phyloP scores from a whole-genome alignment of 1,140 invertebrate species.

The Pachypsylla venusta region DNA sequence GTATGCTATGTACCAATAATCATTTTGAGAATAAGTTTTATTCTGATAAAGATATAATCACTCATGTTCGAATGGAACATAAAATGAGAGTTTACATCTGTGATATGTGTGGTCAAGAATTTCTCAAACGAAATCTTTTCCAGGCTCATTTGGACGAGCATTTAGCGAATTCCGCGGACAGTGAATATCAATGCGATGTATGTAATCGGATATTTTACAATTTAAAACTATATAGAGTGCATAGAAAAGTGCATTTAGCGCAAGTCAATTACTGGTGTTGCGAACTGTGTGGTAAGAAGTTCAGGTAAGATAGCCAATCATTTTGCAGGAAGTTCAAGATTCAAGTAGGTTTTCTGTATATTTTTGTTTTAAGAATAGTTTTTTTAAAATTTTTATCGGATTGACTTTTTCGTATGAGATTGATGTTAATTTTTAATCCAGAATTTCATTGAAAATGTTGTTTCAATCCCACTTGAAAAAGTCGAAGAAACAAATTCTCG shows the following conservation, averaged over 20 bases:
- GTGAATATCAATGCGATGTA: conserved; percentile 46
- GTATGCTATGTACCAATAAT: too few species aligned
- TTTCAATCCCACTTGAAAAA: too few species aligned
- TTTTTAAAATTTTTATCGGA: too few species aligned
- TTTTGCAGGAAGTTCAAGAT: neutral
- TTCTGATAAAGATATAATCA: conserved; percentile 37
- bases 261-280: conserved; percentile 46
- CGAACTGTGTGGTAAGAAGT: conserved; percentile 44
- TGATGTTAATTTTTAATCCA: neutral
- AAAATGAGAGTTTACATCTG: conserved; percentile 50
- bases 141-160: conserved; percentile 49
- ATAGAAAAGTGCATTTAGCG: conserved; percentile 44
- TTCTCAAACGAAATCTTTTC: conserved; percentile 43
- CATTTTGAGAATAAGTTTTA: neutral
- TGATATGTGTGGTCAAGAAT: conserved; percentile 47
- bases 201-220: conserved; percentile 47
- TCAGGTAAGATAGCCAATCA: too few species aligned
- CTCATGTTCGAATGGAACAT: conserved; percentile 43
- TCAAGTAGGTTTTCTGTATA: too few species aligned
- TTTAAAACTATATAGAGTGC: conserved; percentile 41
- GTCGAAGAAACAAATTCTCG: too few species aligned
- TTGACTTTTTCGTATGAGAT: neutral
- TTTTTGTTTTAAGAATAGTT: neutral
- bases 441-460: too few species aligned
- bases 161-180: conserved; percentile 38